Conservation (phyloP, 2,113 vertebrate genomes). For the Hippocampus zosterae region DNA sequence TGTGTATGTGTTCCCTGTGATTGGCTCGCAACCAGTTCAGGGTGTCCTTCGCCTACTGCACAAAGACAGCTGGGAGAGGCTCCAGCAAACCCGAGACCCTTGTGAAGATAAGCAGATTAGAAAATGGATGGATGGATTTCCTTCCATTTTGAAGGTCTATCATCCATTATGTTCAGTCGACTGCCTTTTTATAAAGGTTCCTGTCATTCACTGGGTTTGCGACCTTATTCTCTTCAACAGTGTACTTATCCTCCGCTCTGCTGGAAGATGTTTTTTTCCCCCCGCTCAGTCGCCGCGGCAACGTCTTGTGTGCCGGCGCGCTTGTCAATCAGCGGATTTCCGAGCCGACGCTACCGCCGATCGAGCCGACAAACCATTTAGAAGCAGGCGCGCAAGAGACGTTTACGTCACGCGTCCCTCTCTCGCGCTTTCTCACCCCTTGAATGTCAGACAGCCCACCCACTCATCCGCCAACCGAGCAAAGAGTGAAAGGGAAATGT, state of each 20-base stretch:
- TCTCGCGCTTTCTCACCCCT: slow-evolving; percentile 9
- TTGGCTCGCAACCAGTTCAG: too few relatives aligned
- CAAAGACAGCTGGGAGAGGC: too few relatives aligned
- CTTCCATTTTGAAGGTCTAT: neutral
- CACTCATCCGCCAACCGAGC: neutral
- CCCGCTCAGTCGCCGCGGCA: slow-evolving; percentile 16
- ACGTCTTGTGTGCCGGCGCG: slow-evolving; percentile 43
- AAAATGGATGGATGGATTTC: too few relatives aligned
- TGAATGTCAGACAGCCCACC: slow-evolving; percentile 23
- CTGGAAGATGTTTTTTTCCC: slow-evolving; percentile 6
- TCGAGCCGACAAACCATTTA: neutral
- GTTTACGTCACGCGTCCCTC: slow-evolving; percentile 31
- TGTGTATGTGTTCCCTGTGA: too few relatives aligned
- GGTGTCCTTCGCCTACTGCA: too few relatives aligned
- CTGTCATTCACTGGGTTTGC: slow-evolving; percentile 7
- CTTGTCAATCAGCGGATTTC: slow-evolving; percentile 49
- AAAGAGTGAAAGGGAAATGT: slow-evolving; percentile 12
- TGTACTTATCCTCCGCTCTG: slow-evolving; percentile 17
- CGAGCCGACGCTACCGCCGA: neutral
- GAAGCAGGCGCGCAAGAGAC: neutral
- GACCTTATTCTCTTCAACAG: slow-evolving; percentile 21
- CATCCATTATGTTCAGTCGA: too few relatives aligned
- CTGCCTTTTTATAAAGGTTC: neutral
- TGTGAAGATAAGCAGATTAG: too few relatives aligned
- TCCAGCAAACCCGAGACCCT: too few relatives aligned